Evolutionary conservation across 2,797 vertebrate species (phyloP), one percentile per base, ranked within the genome.

Genomic region (Neostethus bicornis): DNA sequence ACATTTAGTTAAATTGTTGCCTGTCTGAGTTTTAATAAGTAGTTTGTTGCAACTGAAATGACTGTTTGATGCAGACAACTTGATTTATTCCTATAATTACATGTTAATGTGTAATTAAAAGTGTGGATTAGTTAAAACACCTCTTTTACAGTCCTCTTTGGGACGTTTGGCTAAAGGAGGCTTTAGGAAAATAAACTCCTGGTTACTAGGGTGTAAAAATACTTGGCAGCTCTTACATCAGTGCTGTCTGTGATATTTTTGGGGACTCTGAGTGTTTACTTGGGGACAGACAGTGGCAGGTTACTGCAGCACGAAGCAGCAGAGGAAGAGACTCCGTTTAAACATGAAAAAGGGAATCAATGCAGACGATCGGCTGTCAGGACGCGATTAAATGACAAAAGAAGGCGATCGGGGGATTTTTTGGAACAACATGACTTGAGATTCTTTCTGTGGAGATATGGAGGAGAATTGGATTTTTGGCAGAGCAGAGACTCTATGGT

Each of bases 201-300:
- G 77, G 90, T 81, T 79, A 89, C 88, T 78, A 21, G 56, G 56
- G 70, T 81, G 81, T 90, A 92, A 90, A 92, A 91, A 92, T 92
- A 88, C 82, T 72, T 62, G 24, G n/a, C 50, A 10, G 77, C 85
- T 82, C 81, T 89, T 82, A 80, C 87, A 85, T 79, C 84, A 85
- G 81, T 50, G 76, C 56, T 51, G 80, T 59, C 70, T 19, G 66
- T 20, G 81, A 75, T 92, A 92, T 92, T 90, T 91, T 89, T 77
- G 89, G 90, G 74, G 78, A 43, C 76, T 65, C 41, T 35, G 54
- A 71, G 61, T 49, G 65, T 70, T 75, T 79, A 64, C 79, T 61
- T 80, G 84, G 81, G 73, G 75, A 61, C 70, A 77, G 82, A 78
- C 72, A 20, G 39, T 68, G 79, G 65, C 70, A 72, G 78, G 73